Conservation (phyloP, 1,140 invertebrate species). For the Pantala flavescens region DNA sequence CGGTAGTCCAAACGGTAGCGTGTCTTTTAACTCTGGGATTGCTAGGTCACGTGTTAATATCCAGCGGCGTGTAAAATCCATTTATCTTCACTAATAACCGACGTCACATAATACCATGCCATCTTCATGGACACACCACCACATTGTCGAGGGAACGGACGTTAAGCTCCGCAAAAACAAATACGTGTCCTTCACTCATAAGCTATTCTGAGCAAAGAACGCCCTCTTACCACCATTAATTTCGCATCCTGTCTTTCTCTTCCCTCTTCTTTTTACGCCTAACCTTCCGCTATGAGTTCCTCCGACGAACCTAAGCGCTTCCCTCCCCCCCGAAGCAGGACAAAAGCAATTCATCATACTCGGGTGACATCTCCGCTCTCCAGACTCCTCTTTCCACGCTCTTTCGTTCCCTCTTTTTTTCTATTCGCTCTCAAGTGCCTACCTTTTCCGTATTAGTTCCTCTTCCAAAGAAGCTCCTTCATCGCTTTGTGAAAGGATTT, state of each 20-base stretch:
- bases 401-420: background rate
- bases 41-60: slow-evolving; percentile 1
- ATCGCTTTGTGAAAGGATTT: too few species aligned
- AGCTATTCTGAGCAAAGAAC: slow-evolving; percentile 9
- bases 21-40: background rate
- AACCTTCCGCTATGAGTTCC: background rate
- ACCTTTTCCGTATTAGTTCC: too few species aligned
- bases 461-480: too few species aligned
- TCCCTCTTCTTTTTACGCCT: background rate
- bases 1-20: slow-evolving; percentile 1
- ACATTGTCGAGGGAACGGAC: background rate
- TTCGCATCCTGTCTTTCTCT: slow-evolving; percentile 3
- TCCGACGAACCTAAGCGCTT: background rate
- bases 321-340: background rate
- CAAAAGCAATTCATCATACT: slow-evolving; percentile 10
- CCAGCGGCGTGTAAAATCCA: slow-evolving; percentile 7
- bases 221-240: slow-evolving; percentile 8
- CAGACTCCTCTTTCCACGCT: background rate
- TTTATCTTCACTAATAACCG: slow-evolving; percentile 10
- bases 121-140: background rate
- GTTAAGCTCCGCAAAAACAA: background rate
- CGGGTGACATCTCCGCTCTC: background rate
- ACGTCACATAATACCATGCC: background rate
- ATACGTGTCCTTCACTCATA: slow-evolving; percentile 9
- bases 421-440: background rate